Evolutionary conservation across 2,113 vertebrate genomes (phyloP), one percentile per base, ranked within the genome.

Genomic region (Ailurus styani): DNA sequence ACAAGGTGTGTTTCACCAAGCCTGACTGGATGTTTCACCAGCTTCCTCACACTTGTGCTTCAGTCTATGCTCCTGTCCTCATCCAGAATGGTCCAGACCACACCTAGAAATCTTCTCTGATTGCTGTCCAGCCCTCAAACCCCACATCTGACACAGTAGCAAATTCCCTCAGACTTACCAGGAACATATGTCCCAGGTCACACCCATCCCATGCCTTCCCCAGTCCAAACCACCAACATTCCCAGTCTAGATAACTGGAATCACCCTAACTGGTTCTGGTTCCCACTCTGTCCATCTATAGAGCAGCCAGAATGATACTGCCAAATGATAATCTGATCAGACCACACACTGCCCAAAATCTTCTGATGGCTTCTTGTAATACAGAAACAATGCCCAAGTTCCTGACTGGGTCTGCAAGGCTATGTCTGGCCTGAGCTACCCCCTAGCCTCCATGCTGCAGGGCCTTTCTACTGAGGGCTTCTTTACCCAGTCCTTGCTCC

Each of bases 261-360:
- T 42, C 12, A 83, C 18, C 13, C 7, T 4, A 0, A 25, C 55
- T n/a, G 9, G 25, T 7, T 52, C 17, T 1, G 8, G 27, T n/a
- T 2, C 23, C 37, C 88, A 21, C 6, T 15, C 60, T 21, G 18
- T 47, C 15, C 21, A 34, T 90, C 13, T 5, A 14, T 5, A 78
- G 37, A 77, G 37, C 50, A n/a, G 37, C 37, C 23, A 27, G 12
- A 29, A 42, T 23, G 42, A 45, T 7, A 4, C 29, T 40, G 1
- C 8, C 9, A 11, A 12, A 55, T 73, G 31, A 89, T 20, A 55
- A 27, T 45, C n/a, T 62, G 25, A 25, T 15, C 2, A 21, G 23
- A 12, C 29, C 40, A 66, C 10, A 42, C 3, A 2, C 31, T 34
- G 6, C 11, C 31, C 70, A 21, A n/a, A 37, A 8, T 25, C 25